Percentiles rank a stretch among this genome's conserved stretches.
These are phyloP conservation scores for Lophura nycthemera DNA, from an alignment of 2,113 vertebrate species.

Conservation along the genomic window DNA sequence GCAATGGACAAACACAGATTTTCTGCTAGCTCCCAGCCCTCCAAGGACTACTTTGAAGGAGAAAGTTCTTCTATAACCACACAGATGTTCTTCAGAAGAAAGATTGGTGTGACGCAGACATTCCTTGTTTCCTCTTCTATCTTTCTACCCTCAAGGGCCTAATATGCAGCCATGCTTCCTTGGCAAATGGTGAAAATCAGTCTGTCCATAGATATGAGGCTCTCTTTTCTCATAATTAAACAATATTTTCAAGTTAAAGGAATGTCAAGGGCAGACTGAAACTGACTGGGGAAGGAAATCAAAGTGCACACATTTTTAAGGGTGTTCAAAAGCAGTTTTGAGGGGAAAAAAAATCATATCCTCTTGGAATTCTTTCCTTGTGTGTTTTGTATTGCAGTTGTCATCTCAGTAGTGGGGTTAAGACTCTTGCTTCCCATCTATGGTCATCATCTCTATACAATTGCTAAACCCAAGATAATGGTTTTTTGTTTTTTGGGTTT, in stretches of 20 bases:
- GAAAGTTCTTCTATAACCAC: neutral
- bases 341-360: neutral
- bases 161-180: neutral
- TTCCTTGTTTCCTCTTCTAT: neutral
- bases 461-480: neutral
- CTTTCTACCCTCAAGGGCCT: neutral
- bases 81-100: neutral
- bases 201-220: neutral
- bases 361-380: neutral
- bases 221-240: constrained; percentile 35
- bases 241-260: neutral
- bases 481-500: no score
- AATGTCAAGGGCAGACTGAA: constrained; percentile 7
- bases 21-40: neutral
- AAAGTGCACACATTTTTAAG: neutral
- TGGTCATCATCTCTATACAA: neutral
- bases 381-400: neutral
- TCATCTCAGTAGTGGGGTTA: neutral
- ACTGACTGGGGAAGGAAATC: neutral
- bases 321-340: neutral
- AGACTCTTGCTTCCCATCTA: neutral
- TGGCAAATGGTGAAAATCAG: constrained; percentile 5
- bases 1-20: neutral
- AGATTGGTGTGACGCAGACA: neutral
- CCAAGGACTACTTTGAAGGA: neutral